Base-by-base conservation (phyloP, 2,888 invertebrate genomes). In the Aphodius granarius region DNA sequence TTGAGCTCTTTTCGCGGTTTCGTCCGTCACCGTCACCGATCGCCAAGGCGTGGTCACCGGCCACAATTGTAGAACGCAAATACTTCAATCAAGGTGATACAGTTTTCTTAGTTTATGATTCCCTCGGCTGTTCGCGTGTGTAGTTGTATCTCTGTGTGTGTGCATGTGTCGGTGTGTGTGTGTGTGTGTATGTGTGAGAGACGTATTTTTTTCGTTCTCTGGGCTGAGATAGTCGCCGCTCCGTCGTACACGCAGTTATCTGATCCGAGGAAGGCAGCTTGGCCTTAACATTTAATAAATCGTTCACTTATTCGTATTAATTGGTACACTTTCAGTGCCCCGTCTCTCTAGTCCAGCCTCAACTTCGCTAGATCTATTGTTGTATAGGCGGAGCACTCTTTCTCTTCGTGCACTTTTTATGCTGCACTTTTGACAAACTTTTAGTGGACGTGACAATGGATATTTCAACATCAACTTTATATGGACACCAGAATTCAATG, bases 261-360 rank as follows among this genome's bases (percentile, higher is more conserved):
- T 43, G 43, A 43, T 68, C 68, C 21, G 68, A 68, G 79, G 81
- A 80, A 80, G 81, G 81, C 79, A 78, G 78, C 74, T 76, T 81
- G 82, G 80, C 83, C 83, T 83, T 83, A 83, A 82, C 83, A 83
- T 83, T 83, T 83, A 83, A 82, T 81, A 80, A 81, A 81, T 82
- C 80, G 79, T 78, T 80, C 78, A 77, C 78, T 79, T 80, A 80
- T 77, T 79, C 21, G 76, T 73, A 64, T 73, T 73, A 73, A 73
- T 73, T 73, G 73, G 73, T 63, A 17, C 68, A 22, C 68, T 68
- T 43, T 43, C 43, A 43, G 43, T 43, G 43, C 43, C 43, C 43
- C 43, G 43, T 43, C 43, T 43, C 43, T 43, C 43, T 43, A 43
- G 6, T 43, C 6, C 43, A 43, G 43, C 43, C 43, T 43, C 43